A percentile compares a stretch with the other conserved stretches of the same genome.
Evolutionary conservation across 2,113 vertebrate genomes (phyloP).

Genomic region (Butorides virescens): DNA sequence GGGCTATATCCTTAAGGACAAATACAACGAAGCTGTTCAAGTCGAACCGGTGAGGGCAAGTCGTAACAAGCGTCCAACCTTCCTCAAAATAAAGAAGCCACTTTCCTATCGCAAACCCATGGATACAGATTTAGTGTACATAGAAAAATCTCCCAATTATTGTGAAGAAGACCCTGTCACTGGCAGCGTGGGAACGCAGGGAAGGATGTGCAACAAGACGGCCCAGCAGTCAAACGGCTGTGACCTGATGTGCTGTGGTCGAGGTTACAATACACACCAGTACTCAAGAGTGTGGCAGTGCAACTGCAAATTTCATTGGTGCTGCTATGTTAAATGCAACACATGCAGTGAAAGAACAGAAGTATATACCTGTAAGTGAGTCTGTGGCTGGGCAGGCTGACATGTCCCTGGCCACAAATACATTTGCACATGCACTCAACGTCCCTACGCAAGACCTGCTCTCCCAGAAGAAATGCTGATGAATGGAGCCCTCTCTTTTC

Average conservation of each 20-base stretch:
- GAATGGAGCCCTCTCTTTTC: neutral
- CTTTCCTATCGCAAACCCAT: conserved; percentile 95
- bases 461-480: neutral
- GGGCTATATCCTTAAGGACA: conserved; percentile 95
- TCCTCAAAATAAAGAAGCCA: conserved; percentile 96
- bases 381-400: neutral
- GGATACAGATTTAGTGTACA: conserved; percentile 96
- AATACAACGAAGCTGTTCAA: conserved; percentile 91
- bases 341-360: conserved; percentile 98
- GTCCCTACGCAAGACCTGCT: neutral
- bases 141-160: conserved; percentile 96
- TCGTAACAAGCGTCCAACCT: conserved; percentile 93
- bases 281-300: conserved; percentile 98
- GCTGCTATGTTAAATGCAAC: conserved; percentile 98
- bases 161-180: conserved; percentile 91
- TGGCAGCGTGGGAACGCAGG: conserved; percentile 92
- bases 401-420: neutral
- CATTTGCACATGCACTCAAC: conserved; percentile 63
- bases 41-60: conserved; percentile 93
- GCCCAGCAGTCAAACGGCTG: conserved; percentile 92
- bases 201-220: conserved; percentile 95
- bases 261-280: conserved; percentile 98
- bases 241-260: conserved; percentile 96
- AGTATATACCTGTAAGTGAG: conserved; percentile 94
- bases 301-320: conserved; percentile 99